Base-by-base conservation (phyloP, 92 coral and sea anemone species). In the Epizoanthus rinbou region DNA sequence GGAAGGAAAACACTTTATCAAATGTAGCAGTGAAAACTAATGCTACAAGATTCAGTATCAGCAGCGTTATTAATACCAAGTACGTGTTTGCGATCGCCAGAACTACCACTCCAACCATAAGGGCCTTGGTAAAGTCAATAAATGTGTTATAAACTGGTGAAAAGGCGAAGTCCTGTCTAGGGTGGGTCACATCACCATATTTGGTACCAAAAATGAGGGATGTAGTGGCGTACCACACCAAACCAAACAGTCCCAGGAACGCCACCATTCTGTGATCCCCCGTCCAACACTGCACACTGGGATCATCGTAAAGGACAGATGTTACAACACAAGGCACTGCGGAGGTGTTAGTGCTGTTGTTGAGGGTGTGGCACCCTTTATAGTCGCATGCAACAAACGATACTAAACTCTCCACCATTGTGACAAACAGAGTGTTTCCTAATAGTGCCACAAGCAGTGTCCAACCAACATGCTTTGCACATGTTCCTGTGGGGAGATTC, bases 141-240 rank as follows among this genome's bases (percentile, higher is more conserved):
- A 96, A 84, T 5, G 91, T 92, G 87, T 94, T 96, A 80, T 96
- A 96, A 11, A 90, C 80, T 16, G 98, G 99, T 28, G 99, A 94
- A 75, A 96, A 96, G 78, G 91, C 88, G 59, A 94, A 87, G 88
- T 96, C 99, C 25, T 90, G 98, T 59, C 89, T 66, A 3, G 97
- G 95, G 68, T 95, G 98, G 6, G 89, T 91, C n/a, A 95, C 95
- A 88, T 96, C 98, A 75, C 99, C 98, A 74, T 94, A 94, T 58
- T 91, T 89, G 70, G 97, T 94, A 16, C 98, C 98, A 85, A 94
- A 96, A 56, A 96, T 90, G 67, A 96, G 88, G 10, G 99, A 92
- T 3, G 99, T 94, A 0, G 98, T 91, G 33, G 97, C 62, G 85
- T 96, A 96, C 99, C 99, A 96, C 22, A 96, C 94, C 74, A 96